Evolutionary conservation across 2,113 vertebrate genomes (phyloP), one percentile per base, ranked within the genome.

Genomic region (Paraplagusia blochii): DNA sequence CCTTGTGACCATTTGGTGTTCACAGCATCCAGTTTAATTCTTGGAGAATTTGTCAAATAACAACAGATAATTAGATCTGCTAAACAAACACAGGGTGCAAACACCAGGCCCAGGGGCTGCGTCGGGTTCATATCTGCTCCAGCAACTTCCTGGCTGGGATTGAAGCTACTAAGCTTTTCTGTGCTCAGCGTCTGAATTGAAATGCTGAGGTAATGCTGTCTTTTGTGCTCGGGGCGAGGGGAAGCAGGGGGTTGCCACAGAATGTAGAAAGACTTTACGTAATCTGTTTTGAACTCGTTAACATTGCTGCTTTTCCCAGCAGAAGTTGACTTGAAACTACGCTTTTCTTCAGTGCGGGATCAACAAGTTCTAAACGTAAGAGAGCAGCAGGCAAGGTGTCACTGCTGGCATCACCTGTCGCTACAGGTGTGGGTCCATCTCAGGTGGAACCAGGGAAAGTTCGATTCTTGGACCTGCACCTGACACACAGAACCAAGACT

Each of bases 301-400:
- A 74, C 56, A 47, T 49, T 75, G 72, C 75, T 86, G 77, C 69
- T 80, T 80, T 75, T 79, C 72, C 64, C 58, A 15, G 9, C 22
- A 69, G 77, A 77, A 60, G 33, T 11, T 44, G 56, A 77, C 81
- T 74, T 56, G 72, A 82, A 74, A 68, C 49, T 35, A 66, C 58
- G 74, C 69, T 68, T 83, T 83, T 75, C 76, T 87, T 88, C 79
- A 90, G 88, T 83, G 79, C 76, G 74, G 63, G 67, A 77, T 80
- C 52, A 49, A 36, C 43, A 68, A 66, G 58, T 38, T 68, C 67
- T 50, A 48, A 1, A 4, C 59, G 83, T 71, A 77, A 64, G 17
- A 19, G 50, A 80, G 68, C 34, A 54, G 62, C 69, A 76, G 43
- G 54, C 53, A 64, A 61, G 58, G 68, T 59, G 59, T 49, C 75